Evolutionary conservation across 1,140 invertebrate genomes (phyloP).

Genomic region (Heliconius himera): DNA sequence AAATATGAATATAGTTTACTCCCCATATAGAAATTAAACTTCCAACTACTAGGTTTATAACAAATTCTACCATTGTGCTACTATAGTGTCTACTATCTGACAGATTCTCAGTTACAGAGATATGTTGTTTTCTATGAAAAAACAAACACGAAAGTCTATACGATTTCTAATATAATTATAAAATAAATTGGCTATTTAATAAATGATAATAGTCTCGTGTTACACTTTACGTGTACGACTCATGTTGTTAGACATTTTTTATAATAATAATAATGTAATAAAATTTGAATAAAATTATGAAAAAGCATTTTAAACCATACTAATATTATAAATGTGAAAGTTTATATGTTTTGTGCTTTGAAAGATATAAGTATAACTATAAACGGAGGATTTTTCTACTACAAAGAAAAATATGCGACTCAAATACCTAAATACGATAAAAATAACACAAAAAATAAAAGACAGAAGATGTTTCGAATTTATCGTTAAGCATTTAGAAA

Average conservation of each 20-base stretch:
- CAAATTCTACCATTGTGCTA: too few species aligned
- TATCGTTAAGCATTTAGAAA: constrained; percentile 10
- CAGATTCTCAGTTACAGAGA: too few species aligned
- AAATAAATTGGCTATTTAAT: background rate
- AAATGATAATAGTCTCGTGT: constrained; percentile 12
- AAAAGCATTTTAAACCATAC: background rate
- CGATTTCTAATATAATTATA: background rate
- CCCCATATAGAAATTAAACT: background rate
- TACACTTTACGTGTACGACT: constrained; percentile 9
- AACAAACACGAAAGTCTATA: background rate
- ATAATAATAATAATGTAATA: background rate
- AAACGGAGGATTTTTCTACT: background rate
- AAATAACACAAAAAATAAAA: background rate
- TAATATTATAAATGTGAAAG: too few species aligned
- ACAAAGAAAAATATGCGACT: background rate
- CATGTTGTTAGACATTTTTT: background rate
- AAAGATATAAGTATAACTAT: too few species aligned
- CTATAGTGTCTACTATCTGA: too few species aligned
- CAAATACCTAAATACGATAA: background rate
- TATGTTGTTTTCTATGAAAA: too few species aligned
- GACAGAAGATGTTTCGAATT: background rate
- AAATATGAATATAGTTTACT: too few species aligned
- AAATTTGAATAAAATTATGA: background rate
- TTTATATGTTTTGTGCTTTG: too few species aligned
- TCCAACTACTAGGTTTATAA: background rate